Evolutionary conservation across 2,113 vertebrate species (phyloP).

Genomic region (Psophia crepitans): DNA sequence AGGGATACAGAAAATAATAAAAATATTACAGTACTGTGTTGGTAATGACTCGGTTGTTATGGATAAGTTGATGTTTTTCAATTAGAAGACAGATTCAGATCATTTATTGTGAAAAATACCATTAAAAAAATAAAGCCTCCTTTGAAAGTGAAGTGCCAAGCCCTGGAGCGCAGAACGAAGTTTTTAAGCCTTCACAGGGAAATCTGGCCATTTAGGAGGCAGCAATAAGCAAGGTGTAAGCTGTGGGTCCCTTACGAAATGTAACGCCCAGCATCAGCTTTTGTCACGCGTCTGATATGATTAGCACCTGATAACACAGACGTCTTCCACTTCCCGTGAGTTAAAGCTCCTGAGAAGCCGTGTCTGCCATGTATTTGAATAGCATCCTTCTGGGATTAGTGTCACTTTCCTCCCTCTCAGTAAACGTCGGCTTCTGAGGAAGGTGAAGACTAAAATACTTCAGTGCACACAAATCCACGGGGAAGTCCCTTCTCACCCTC

Average conservation of each 20-base stretch:
- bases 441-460: neutral
- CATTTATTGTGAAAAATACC: neutral
- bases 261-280: neutral
- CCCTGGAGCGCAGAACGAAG: neutral
- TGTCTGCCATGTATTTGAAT: neutral
- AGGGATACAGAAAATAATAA: slow-evolving; percentile 17
- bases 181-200: neutral
- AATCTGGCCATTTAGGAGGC: neutral
- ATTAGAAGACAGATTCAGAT: neutral
- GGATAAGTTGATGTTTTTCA: slow-evolving; percentile 4
- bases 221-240: neutral
- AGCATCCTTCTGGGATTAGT: neutral
- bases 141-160: neutral
- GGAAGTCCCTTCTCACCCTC: neutral
- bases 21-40: slow-evolving; percentile 38
- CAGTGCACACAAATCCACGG: neutral
- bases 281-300: neutral
- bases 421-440: neutral
- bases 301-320: neutral
- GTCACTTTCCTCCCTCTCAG: neutral
- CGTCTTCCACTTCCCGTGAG: neutral
- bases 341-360: neutral
- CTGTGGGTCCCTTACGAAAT: neutral
- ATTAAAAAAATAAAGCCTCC: neutral
- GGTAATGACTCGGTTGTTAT: slow-evolving; percentile 22